Conservation (phyloP, 35 echinoderm and acorn worm species). For the Diadema setosum region DNA sequence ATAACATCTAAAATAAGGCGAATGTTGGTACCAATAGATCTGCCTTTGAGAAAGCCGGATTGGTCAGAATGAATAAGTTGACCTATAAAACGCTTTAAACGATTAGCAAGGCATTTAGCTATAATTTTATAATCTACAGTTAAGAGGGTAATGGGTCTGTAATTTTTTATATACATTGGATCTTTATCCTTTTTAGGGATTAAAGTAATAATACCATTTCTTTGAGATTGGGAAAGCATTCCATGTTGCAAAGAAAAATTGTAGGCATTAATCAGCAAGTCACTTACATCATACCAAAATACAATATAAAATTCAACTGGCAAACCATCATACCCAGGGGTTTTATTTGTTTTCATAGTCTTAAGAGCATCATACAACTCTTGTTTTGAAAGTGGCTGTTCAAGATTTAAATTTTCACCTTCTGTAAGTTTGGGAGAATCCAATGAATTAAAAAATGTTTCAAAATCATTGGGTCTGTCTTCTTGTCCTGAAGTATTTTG, state of each 20-base stretch:
- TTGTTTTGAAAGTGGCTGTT: background rate
- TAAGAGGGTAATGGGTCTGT: conserved; percentile 15
- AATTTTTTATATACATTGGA: conserved; percentile 3
- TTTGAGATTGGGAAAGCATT: background rate
- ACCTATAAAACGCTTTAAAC: background rate
- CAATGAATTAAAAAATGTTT: too few relatives aligned
- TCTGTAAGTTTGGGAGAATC: too few relatives aligned
- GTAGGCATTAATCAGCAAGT: background rate
- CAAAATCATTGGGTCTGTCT: too few relatives aligned
- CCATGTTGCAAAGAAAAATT: background rate
- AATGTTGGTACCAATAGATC: too few relatives aligned
- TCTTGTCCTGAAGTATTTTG: too few relatives aligned
- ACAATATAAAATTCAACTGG: conserved; percentile 22
- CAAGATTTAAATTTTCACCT: background rate
- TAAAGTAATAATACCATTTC: background rate
- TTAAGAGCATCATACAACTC: conserved; percentile 9
- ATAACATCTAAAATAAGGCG: too few relatives aligned
- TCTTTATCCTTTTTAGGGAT: conserved; percentile 37
- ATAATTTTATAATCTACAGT: conserved; percentile 6
- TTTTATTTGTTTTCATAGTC: conserved; percentile 14
- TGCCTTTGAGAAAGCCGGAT: too few relatives aligned
- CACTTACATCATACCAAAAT: conserved; percentile 1
- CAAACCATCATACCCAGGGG: conserved; percentile 23
- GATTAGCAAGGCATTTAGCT: background rate
- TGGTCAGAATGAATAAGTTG: too few relatives aligned